Percentiles rank a stretch among this genome's conserved stretches.
These are phyloP conservation scores for Dorcus parallelipipedus DNA, from an alignment of 2,888 invertebrate genomes.

Conservation along the genomic window DNA sequence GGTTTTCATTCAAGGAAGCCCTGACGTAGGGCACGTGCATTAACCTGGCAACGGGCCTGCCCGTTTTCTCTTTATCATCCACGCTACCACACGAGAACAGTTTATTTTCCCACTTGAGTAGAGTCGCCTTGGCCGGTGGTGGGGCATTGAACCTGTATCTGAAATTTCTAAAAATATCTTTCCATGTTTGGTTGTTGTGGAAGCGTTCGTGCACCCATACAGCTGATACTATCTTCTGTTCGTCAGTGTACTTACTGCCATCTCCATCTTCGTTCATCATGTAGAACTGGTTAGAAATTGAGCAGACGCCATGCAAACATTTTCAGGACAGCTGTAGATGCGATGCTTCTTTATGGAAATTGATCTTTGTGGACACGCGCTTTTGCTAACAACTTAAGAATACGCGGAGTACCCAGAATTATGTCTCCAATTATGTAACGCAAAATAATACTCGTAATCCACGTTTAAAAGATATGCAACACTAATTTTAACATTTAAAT, in stretches of 20 bases:
- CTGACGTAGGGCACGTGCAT: slow-evolving; percentile 44
- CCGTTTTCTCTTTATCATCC: slow-evolving; percentile 47
- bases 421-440: too few relatives aligned
- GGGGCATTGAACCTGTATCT: slow-evolving; percentile 45
- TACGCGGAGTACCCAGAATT: too few relatives aligned
- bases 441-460: too few relatives aligned
- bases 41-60: slow-evolving; percentile 42
- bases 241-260: slow-evolving; percentile 40
- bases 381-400: too few relatives aligned
- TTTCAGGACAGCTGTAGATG: slow-evolving; percentile 35
- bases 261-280: slow-evolving; percentile 24
- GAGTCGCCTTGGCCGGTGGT: slow-evolving; percentile 41
- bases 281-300: slow-evolving; percentile 11
- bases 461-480: too few relatives aligned
- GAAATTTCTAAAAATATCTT: slow-evolving; percentile 49
- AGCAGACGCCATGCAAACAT: slow-evolving; percentile 15
- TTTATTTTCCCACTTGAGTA: slow-evolving; percentile 45
- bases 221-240: slow-evolving; percentile 50
- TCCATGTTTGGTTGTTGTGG: slow-evolving; percentile 41
- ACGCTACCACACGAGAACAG: slow-evolving; percentile 48
- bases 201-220: slow-evolving; percentile 53
- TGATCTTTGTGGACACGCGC: too few relatives aligned
- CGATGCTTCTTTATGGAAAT: neutral
- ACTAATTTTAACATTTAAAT: too few relatives aligned
- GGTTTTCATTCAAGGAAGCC: slow-evolving; percentile 43